phyloP scores from a whole-genome alignment of 2,113 vertebrate genomes.

The Thamnaconus septentrionalis region DNA sequence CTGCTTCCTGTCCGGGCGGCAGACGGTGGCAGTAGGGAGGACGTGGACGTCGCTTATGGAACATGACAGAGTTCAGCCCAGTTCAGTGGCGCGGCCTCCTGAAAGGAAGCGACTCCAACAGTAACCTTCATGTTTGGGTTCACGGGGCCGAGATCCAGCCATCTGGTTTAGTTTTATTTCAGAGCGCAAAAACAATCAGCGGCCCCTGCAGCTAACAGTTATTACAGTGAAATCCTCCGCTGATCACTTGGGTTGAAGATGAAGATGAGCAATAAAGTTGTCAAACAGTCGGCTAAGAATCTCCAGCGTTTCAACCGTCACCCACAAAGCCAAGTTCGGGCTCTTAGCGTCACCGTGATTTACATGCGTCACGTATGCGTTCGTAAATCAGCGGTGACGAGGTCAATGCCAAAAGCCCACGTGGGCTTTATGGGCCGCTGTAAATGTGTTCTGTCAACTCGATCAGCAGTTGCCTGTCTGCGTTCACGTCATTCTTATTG shows the following conservation, averaged over 20 bases:
- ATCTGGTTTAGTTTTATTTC: constrained; percentile 47
- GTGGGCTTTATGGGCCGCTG: no score
- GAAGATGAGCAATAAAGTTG: constrained; percentile 27
- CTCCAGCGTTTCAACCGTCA: no score
- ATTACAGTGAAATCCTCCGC: constrained; percentile 13
- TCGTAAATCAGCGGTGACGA: no score
- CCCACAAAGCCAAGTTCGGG: no score
- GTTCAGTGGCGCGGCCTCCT: constrained; percentile 4
- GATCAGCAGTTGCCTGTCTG: no score
- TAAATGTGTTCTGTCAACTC: no score
- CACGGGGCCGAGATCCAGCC: constrained; percentile 13
- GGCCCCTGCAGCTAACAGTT: constrained; percentile 9
- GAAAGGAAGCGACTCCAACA: background rate
- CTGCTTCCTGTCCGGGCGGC: background rate
- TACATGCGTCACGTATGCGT: no score
- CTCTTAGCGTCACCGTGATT: no score
- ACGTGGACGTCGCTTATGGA: background rate
- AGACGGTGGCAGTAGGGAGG: background rate
- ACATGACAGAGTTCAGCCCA: constrained; percentile 10
- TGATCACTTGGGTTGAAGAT: constrained; percentile 23
- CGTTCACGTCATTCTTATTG: no score
- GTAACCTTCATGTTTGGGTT: constrained; percentile 6
- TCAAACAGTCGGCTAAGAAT: background rate
- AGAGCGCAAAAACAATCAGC: constrained; percentile 10
- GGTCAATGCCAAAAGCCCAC: no score